Conservation (phyloP, 2,797 vertebrate species). For the Microhierax caerulescens region DNA sequence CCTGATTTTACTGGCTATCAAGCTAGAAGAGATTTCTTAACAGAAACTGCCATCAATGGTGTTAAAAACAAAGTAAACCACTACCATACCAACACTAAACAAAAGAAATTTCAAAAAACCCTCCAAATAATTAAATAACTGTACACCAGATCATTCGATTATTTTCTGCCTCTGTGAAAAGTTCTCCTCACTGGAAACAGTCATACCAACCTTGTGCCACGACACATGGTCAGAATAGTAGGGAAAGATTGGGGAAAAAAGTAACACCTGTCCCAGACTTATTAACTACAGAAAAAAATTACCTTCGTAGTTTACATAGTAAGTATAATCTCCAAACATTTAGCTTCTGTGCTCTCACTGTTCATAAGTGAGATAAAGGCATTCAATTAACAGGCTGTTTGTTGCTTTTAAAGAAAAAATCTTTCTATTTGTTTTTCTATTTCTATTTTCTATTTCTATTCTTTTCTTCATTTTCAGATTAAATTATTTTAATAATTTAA, state of each 20-base stretch:
- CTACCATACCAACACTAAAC: not conserved
- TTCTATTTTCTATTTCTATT: too few relatives aligned
- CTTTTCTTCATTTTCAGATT: not conserved
- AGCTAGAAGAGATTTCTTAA: not conserved
- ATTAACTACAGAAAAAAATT: not conserved
- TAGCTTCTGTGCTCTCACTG: not conserved
- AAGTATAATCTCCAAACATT: not conserved
- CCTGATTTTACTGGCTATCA: not conserved
- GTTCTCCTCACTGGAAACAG: not conserved
- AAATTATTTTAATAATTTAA: not conserved
- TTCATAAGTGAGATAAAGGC: not conserved
- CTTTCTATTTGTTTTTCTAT: not conserved
- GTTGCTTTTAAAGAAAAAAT: not conserved
- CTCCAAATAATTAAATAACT: not conserved
- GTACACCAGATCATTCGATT: not conserved
- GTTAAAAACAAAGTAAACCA: not conserved
- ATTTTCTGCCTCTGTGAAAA: not conserved
- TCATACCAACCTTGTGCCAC: not conserved
- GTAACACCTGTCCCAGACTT: not conserved
- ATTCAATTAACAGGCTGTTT: not conserved
- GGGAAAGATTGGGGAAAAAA: not conserved
- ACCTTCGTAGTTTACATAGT: not conserved
- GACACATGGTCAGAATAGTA: not conserved
- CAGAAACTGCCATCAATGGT: not conserved
- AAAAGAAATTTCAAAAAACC: accelerated